phyloP scores from a whole-genome alignment of 2,888 invertebrate genomes.

The Heliconius erato region DNA sequence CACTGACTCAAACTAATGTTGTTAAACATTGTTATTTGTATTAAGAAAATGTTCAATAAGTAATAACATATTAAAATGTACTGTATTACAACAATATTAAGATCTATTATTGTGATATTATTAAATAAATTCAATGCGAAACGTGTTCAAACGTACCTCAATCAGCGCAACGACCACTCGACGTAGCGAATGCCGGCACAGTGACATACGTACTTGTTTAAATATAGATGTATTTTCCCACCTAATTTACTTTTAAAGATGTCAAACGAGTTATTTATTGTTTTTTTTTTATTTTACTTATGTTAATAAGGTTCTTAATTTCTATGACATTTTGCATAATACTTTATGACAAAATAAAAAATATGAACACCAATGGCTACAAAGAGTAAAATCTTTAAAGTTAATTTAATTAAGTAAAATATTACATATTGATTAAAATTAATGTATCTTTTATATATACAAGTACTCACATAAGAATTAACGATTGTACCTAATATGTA shows the following conservation, averaged over 20 bases:
- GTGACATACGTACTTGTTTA: constrained; percentile 45
- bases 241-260: constrained; percentile 43
- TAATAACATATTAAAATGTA: not conserved
- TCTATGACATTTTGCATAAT: constrained; percentile 1
- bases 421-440: not conserved
- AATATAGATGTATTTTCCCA: constrained; percentile 49
- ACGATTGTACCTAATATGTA: too few relatives aligned
- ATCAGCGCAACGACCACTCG: constrained; percentile 52
- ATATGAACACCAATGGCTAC: not conserved
- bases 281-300: constrained; percentile 26
- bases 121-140: constrained; percentile 15
- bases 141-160: constrained; percentile 42
- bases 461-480: not conserved
- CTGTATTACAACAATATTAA: not conserved
- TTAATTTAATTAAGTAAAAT: not conserved
- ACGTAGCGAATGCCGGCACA: constrained; percentile 53
- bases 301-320: constrained; percentile 3
- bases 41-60: not conserved
- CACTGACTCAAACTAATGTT: constrained; percentile 20
- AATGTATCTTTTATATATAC: not conserved
- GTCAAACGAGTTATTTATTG: constrained; percentile 51
- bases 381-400: not conserved
- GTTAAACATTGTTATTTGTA: not conserved
- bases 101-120: not conserved
- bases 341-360: not conserved